phyloP scores from a whole-genome alignment of 2,797 vertebrate species.

The Brachymystax lenok region DNA sequence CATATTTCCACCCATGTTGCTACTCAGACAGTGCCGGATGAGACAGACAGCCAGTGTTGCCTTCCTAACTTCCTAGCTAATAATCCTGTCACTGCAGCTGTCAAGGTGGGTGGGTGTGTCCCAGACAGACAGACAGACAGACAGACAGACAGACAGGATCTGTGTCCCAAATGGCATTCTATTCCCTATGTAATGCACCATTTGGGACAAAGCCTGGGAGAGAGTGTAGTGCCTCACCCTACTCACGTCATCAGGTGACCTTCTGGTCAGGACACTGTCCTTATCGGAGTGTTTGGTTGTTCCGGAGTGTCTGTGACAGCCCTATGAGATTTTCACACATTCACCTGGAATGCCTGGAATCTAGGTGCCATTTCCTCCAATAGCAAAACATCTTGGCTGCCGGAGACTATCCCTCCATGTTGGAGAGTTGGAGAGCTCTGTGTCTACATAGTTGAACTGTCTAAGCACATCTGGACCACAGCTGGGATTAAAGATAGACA shows the following conservation, averaged over 20 bases:
- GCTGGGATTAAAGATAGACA: conserved; percentile 34
- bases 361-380: conserved; percentile 58
- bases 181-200: conserved; percentile 1
- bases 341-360: conserved; percentile 70
- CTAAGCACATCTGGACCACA: conserved; percentile 50
- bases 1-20: conserved; percentile 24
- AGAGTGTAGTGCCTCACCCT: conserved; percentile 40
- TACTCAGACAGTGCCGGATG: conserved; percentile 19
- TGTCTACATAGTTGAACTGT: conserved; percentile 19
- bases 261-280: conserved; percentile 46
- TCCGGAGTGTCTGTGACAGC: conserved; percentile 61
- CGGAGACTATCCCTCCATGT: conserved; percentile 29
- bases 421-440: conserved; percentile 31
- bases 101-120: conserved; percentile 8
- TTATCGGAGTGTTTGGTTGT: conserved; percentile 27
- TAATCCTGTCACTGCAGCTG: conserved; percentile 40
- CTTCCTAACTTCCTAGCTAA: conserved; percentile 24
- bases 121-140: conserved; percentile 26
- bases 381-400: conserved; percentile 48
- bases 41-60: conserved; percentile 25
- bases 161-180: not conserved
- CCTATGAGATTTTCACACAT: conserved; percentile 71
- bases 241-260: conserved; percentile 70
- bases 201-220: conserved; percentile 34
- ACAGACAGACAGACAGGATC: too few species aligned